Base-by-base conservation (phyloP, 2,888 invertebrate genomes). In the Halictus ligatus region DNA sequence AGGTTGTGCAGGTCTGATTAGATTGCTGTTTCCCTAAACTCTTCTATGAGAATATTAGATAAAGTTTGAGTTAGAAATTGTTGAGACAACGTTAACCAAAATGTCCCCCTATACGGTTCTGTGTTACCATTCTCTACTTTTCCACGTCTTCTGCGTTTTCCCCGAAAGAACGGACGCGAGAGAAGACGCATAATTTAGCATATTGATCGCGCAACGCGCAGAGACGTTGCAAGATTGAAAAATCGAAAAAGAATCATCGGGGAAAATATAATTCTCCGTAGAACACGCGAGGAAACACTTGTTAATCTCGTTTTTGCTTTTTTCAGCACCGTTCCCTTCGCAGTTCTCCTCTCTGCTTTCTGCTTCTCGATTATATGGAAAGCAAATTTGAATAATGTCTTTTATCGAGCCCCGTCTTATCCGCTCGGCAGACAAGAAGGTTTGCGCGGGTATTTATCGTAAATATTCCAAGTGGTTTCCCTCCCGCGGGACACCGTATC, bases 301-400 rank as follows among this genome's bases (percentile, higher is more conserved):
- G 64, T 58, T 80, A 60, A 85, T 15, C 71, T 48, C 64, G 75
- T 83, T 77, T 77, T 78, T n/a, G n/a, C n/a, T 83, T 83, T 77
- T 78, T 76, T 83, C 78, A 76, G 67, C 78, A 40, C 78, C 78
- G 43, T 77, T 79, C 79, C 58, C 50, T 40, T 60, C 76, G 5
- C 35, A 35, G 71, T 72, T 72, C 71, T 84, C 5, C 35, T 78
- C 75, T 81, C 78, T 83, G 29, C 80, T 85, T 84, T 90, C 83
- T 84, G 78, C 83, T 60, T 74, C 71, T 80, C 85, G 91, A 92
- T 94, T 93, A 93, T 91, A 91, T 90, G 84, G 79, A 87, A 87
- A 89, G 86, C 76, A 92, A 92, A 94, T 94, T 94, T 94, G 93
- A 94, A 94, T 94, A 94, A 94, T 94, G 93, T 93, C 92, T 91